These are phyloP conservation scores for Micronycteris hirsuta DNA, from an alignment of 2,113 vertebrate genomes.

Conservation along the genomic window DNA sequence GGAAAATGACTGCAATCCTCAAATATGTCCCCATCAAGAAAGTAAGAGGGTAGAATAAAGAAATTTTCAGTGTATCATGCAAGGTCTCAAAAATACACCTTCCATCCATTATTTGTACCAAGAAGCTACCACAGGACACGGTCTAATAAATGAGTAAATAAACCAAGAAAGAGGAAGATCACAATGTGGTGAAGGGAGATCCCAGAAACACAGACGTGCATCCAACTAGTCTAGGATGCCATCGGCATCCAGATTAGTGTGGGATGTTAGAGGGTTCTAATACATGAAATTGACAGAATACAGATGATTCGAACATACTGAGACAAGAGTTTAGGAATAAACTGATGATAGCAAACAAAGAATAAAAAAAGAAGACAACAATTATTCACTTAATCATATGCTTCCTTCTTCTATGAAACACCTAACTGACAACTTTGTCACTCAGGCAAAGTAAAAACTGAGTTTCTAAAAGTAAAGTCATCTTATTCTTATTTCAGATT, in stretches of 20 bases:
- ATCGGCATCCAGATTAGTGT: background rate
- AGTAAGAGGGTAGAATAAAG: background rate
- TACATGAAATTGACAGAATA: background rate
- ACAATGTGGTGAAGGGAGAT: background rate
- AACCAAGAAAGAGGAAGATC: background rate
- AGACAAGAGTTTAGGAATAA: slow-evolving; percentile 28
- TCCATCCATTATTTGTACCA: background rate
- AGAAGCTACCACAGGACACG: background rate
- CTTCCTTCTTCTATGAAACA: slow-evolving; percentile 32
- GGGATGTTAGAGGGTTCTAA: background rate
- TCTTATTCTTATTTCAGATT: background rate
- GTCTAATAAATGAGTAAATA: slow-evolving; percentile 24
- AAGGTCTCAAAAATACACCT: slow-evolving; percentile 12
- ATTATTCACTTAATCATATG: background rate
- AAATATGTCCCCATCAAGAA: background rate
- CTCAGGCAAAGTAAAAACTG: slow-evolving; percentile 34
- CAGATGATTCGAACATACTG: background rate
- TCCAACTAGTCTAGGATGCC: background rate
- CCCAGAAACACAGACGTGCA: background rate
- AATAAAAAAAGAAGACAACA: background rate
- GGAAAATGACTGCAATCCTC: slow-evolving; percentile 30
- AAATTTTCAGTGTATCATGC: background rate
- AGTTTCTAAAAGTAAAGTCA: slow-evolving; percentile 22
- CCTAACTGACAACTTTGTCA: background rate
- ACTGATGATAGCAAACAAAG: background rate